phyloP scores from a whole-genome alignment of 2,797 vertebrate genomes.

The Argentina silus region DNA sequence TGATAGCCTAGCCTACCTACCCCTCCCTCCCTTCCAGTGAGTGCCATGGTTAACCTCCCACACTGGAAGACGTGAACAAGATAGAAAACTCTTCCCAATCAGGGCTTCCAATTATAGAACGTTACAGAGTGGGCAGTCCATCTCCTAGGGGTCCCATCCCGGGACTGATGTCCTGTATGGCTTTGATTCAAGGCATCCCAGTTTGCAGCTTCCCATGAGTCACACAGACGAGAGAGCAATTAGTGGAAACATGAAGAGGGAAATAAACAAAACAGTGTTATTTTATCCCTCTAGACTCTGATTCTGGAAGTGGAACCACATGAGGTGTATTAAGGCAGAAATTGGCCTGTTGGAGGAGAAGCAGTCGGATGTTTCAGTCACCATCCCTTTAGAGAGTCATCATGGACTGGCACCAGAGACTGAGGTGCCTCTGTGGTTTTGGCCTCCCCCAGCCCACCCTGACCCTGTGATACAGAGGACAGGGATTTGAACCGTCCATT shows the following conservation, averaged over 20 bases:
- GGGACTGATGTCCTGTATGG: neutral
- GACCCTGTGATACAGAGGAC: neutral
- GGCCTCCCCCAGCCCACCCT: neutral
- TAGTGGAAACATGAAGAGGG: slow-evolving; percentile 29
- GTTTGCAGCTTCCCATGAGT: neutral
- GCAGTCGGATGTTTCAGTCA: slow-evolving; percentile 9
- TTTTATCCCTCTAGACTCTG: neutral
- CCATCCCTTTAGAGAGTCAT: slow-evolving; percentile 36
- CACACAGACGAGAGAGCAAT: neutral
- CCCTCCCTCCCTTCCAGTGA: neutral
- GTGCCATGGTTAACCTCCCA: neutral
- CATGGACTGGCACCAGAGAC: neutral
- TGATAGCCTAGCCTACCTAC: neutral
- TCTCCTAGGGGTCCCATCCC: neutral
- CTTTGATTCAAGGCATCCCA: neutral
- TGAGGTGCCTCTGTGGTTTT: neutral
- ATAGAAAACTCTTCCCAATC: neutral
- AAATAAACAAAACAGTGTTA: neutral
- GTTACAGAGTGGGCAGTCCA: neutral
- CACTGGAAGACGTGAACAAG: neutral
- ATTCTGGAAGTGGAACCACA: neutral
- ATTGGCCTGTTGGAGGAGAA: neutral
- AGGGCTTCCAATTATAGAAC: neutral
- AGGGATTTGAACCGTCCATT: neutral
- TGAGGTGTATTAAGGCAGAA: slow-evolving; percentile 41